Conservation (phyloP, 2,797 vertebrate species). For the Salarias fasciatus region DNA sequence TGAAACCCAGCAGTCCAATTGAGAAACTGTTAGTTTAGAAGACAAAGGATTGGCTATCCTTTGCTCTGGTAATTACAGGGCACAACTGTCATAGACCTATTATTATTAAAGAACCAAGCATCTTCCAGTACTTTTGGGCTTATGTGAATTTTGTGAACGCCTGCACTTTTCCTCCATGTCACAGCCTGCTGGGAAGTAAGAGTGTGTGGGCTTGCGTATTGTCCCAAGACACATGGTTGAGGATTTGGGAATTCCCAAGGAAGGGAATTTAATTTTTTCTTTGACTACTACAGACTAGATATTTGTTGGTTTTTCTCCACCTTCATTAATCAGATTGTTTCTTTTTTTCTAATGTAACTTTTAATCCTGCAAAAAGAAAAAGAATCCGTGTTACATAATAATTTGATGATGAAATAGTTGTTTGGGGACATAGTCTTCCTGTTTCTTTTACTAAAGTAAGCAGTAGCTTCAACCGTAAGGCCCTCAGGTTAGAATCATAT, state of each 20-base stretch:
- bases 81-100: constrained; percentile 59
- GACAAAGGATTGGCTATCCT: constrained; percentile 57
- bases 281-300: too few relatives aligned
- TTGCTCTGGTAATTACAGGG: constrained; percentile 68
- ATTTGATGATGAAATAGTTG: constrained; percentile 52
- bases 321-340: not conserved
- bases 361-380: not conserved
- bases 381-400: constrained; percentile 26
- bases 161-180: constrained; percentile 43
- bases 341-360: not conserved
- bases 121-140: constrained; percentile 57
- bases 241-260: constrained; percentile 42
- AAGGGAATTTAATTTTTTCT: constrained; percentile 27
- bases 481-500: constrained; percentile 47
- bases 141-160: constrained; percentile 48
- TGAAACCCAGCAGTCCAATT: constrained; percentile 36
- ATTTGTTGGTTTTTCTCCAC: too few relatives aligned
- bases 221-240: constrained; percentile 42
- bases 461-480: constrained; percentile 35
- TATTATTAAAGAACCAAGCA: constrained; percentile 69
- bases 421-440: constrained; percentile 58
- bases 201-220: constrained; percentile 33
- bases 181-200: constrained; percentile 30
- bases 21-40: constrained; percentile 48
- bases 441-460: constrained; percentile 53